A percentile compares a stretch with the other conserved stretches of the same genome.
phyloP scores from a whole-genome alignment of 2,113 vertebrate species.

The Cyprinodon variegatus region DNA sequence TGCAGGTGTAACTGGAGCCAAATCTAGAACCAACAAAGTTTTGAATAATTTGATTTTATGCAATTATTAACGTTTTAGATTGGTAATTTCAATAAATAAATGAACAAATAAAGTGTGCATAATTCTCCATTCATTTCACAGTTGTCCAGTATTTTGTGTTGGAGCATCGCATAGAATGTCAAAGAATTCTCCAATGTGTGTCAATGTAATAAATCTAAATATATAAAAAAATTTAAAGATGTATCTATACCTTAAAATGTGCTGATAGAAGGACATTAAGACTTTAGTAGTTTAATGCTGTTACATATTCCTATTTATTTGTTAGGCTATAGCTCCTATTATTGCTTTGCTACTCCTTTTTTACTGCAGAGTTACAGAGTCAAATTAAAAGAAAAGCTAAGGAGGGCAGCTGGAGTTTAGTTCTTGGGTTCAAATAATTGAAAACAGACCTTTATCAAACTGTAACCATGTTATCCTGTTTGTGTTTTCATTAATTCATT shows the following conservation, averaged over 20 bases:
- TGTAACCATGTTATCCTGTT: slow-evolving; percentile 1
- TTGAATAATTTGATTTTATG: too few relatives aligned
- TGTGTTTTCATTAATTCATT: slow-evolving; percentile 26
- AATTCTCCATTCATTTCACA: background rate
- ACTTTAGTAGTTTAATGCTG: background rate
- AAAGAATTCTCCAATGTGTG: too few relatives aligned
- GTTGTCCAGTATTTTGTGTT: background rate
- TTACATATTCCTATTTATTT: background rate
- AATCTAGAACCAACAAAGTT: too few relatives aligned
- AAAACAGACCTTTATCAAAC: background rate
- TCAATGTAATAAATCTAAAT: too few relatives aligned
- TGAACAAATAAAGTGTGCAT: too few relatives aligned
- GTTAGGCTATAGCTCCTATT: background rate
- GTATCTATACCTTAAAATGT: too few relatives aligned
- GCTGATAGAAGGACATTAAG: too few relatives aligned
- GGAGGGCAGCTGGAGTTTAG: background rate
- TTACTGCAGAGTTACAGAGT: background rate
- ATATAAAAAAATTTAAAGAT: too few relatives aligned
- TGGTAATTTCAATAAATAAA: too few relatives aligned
- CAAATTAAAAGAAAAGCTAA: background rate
- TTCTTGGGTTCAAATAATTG: background rate
- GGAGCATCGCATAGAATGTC: too few relatives aligned
- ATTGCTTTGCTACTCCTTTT: background rate
- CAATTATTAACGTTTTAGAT: too few relatives aligned
- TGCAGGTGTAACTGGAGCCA: too few relatives aligned